A percentile compares a stretch with the other conserved stretches of the same genome.
Evolutionary conservation across 2,888 invertebrate genomes (phyloP).

Genomic region (Orchestes rusci): DNA sequence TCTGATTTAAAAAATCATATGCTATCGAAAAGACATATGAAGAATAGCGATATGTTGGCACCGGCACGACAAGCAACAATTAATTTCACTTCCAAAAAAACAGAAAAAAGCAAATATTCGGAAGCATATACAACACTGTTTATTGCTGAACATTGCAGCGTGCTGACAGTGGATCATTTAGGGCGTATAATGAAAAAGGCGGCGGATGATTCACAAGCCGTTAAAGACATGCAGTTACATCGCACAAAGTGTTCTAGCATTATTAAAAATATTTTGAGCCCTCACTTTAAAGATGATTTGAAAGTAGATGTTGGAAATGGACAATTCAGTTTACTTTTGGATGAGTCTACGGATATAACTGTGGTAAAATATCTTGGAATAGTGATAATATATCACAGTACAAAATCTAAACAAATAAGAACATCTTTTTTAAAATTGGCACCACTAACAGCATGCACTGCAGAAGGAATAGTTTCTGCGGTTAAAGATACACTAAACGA

Average conservation of each 20-base stretch:
- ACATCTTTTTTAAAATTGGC: slow-evolving; percentile 2
- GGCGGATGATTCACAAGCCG: not conserved
- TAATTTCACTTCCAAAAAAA: no score
- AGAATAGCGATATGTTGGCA: no score
- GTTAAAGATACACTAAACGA: not conserved
- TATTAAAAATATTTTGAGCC: slow-evolving; percentile 2
- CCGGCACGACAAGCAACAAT: no score
- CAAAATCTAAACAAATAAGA: not conserved
- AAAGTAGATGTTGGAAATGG: not conserved
- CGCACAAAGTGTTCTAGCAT: slow-evolving; percentile 1
- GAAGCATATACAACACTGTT: not conserved
- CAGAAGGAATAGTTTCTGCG: not conserved
- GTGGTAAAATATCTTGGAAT: slow-evolving; percentile 1
- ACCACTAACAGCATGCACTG: not conserved
- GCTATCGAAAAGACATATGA: no score
- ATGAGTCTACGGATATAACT: slow-evolving; percentile 1
- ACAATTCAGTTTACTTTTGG: not conserved
- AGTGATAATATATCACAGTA: slow-evolving; percentile 1
- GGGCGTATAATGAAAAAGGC: not conserved
- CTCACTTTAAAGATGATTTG: not conserved
- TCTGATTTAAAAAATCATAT: no score
- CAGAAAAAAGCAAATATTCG: not conserved
- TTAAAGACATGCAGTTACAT: slow-evolving; percentile 2
- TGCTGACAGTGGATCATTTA: not conserved
- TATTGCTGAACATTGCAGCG: not conserved